phyloP scores from a whole-genome alignment of 2,113 vertebrate species.

The Pteruthius melanotis region DNA sequence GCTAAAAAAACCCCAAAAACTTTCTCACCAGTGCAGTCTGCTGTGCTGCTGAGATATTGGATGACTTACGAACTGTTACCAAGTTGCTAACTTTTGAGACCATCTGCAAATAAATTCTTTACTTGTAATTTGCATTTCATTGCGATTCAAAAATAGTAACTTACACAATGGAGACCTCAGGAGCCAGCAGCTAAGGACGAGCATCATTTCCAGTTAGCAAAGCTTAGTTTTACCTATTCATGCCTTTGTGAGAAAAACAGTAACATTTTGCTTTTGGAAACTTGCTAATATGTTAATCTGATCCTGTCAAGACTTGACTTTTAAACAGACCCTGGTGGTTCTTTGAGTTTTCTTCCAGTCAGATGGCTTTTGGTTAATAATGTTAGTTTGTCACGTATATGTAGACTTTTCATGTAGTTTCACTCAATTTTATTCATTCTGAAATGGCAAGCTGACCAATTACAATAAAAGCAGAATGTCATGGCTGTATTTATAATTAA shows the following conservation, averaged over 20 bases:
- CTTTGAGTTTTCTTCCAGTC: background rate
- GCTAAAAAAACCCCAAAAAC: background rate
- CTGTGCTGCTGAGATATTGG: background rate
- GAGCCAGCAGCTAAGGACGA: background rate
- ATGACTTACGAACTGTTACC: background rate
- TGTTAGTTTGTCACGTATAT: background rate
- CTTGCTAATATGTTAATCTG: background rate
- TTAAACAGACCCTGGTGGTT: background rate
- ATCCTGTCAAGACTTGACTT: background rate
- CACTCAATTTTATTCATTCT: background rate
- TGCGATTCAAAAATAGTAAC: constrained; percentile 2
- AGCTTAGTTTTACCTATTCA: background rate
- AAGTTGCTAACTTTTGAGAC: background rate
- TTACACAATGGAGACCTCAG: background rate
- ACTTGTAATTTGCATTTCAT: background rate
- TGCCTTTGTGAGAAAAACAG: background rate
- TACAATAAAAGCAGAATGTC: background rate
- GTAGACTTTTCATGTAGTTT: background rate
- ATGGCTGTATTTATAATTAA: background rate
- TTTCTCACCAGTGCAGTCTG: background rate
- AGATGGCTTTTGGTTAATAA: background rate
- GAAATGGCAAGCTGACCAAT: background rate
- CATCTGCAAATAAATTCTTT: background rate
- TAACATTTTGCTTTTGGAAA: background rate
- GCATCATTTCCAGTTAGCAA: constrained; percentile 19